phyloP scores from a whole-genome alignment of 92 coral and sea anemone genomes.

The Meandrina meandrites region DNA sequence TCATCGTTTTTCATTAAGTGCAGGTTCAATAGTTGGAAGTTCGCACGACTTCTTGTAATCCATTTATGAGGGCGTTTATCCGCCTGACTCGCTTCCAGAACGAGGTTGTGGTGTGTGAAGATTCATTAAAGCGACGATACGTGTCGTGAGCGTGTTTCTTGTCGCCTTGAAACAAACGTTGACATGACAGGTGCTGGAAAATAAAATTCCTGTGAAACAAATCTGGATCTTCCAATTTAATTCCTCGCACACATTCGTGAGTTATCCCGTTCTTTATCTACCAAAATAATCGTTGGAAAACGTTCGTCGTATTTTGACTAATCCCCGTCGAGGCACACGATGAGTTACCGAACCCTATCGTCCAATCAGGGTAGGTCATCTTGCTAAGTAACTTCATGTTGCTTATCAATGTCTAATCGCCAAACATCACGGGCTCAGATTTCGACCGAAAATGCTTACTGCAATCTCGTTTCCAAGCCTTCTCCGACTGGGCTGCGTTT shows the following conservation, averaged over 20 bases:
- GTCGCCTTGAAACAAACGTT: background rate
- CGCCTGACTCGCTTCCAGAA: background rate
- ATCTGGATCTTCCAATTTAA: background rate
- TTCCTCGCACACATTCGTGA: background rate
- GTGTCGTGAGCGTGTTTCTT: background rate
- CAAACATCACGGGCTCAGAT: background rate
- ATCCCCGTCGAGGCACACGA: background rate
- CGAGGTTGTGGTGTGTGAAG: conserved; percentile 3
- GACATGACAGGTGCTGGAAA: background rate
- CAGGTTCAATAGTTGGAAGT: background rate
- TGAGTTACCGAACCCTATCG: background rate
- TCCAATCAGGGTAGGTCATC: background rate
- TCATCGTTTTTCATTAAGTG: background rate
- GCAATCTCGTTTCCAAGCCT: background rate
- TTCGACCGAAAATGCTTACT: background rate
- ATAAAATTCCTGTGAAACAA: too few species aligned
- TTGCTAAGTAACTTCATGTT: background rate
- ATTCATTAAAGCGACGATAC: background rate
- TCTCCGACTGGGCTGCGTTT: background rate
- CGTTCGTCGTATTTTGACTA: background rate
- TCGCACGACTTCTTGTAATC: background rate
- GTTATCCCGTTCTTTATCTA: background rate
- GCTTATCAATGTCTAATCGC: background rate
- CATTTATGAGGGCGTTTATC: background rate
- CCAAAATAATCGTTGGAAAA: background rate